phyloP scores from a whole-genome alignment of 2,113 vertebrate species.

The Charadrius vociferus region DNA sequence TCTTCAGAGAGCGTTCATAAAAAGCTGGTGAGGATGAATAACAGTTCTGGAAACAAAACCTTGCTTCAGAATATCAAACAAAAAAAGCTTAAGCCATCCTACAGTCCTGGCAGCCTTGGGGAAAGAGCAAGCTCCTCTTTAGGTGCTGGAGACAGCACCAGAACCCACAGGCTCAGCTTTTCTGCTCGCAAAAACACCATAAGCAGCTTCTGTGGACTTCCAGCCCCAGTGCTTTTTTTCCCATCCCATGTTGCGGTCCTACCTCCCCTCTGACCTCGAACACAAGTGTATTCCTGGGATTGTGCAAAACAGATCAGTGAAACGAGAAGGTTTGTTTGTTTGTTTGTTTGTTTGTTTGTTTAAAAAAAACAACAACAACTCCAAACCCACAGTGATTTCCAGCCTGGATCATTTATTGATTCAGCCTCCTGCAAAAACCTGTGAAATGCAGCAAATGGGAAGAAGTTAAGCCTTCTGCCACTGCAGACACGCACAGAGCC shows the following conservation, averaged over 20 bases:
- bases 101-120: not conserved
- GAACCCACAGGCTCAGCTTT: not conserved
- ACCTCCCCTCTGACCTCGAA: not conserved
- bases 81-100: not conserved
- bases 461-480: not conserved
- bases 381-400: not conserved
- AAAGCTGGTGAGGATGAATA: not conserved
- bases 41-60: not conserved
- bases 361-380: no score
- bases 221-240: not conserved
- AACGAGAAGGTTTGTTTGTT: not conserved
- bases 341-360: no score
- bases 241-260: not conserved
- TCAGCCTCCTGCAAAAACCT: not conserved
- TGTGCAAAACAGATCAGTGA: not conserved
- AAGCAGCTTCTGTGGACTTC: not conserved
- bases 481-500: fast-evolving
- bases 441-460: fast-evolving
- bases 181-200: no score
- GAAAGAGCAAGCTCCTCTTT: not conserved
- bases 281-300: not conserved
- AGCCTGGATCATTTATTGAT: not conserved
- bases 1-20: not conserved
- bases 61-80: not conserved
- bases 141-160: not conserved